Base-by-base conservation (phyloP, 2,797 vertebrate genomes). In the Echeneis naucrates region DNA sequence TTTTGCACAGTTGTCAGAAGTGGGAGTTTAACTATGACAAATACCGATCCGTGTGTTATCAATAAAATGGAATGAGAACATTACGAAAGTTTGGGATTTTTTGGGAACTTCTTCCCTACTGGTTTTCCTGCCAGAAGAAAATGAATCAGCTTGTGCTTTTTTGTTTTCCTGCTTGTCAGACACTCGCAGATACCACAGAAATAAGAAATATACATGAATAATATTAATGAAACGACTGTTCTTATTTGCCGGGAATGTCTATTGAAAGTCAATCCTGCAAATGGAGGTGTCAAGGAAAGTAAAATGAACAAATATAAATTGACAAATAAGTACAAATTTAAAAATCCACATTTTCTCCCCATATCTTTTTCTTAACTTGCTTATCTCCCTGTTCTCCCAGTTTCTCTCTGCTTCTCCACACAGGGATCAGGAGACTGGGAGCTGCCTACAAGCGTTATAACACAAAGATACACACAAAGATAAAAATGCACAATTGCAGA, bases 21-120 rank as follows among this genome's bases (percentile, higher is more conserved):
- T 7, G 0, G 8, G 52, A 66, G 40, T 56, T 57, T 69, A 77
- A 61, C 60, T 30, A 3, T 23, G 13, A 72, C 52, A 37, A 19
- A 38, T 32, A 47, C 16, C 13, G 10, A 13, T n/a, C n/a, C 8
- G 16, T 33, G 68, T 42, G 38, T 80, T 45, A 35, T 13, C 12
- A 19, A 64, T 14, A 7, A 9, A 6, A 60, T 53, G 35, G 63
- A 62, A 47, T 48, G 45, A 79, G 82, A 75, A 81, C 55, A 77
- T 30, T 50, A 44, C 24, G 54, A 16, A 77, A 72, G 56, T 52
- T 79, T 3, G 45, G 38, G 24, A 60, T 60, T 40, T 70, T 55
- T 53, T 73, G 51, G n/a, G 27, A 85, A 67, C 62, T 59, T 72
- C 42, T 21, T 59, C 59, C 13, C 47, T 72, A 38, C 35, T 27